phyloP scores from a whole-genome alignment of 2,888 invertebrate genomes.

The Carpatolechia fugitivella region DNA sequence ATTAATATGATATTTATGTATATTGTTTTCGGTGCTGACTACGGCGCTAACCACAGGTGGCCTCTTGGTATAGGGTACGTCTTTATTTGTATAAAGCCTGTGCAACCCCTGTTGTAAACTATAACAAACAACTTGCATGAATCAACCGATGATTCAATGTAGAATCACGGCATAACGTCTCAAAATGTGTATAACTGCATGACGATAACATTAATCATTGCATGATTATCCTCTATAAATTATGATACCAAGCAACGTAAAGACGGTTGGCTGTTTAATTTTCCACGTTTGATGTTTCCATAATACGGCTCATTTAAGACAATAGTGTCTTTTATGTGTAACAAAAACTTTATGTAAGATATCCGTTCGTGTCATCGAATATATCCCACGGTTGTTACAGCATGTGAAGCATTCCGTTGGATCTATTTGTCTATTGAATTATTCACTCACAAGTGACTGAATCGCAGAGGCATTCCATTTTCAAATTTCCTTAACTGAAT shows the following conservation, averaged over 20 bases:
- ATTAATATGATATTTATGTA: conserved; percentile 60
- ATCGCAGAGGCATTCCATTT: neutral
- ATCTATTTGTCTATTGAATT: no score
- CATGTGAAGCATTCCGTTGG: neutral
- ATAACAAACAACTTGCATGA: conserved; percentile 36
- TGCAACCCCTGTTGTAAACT: conserved; percentile 4
- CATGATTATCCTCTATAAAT: conserved; percentile 33
- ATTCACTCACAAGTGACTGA: no score
- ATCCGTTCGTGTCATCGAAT: neutral
- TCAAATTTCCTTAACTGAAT: neutral
- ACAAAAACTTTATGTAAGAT: neutral
- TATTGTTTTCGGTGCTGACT: conserved; percentile 77
- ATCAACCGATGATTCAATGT: conserved; percentile 35
- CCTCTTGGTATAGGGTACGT: conserved; percentile 96
- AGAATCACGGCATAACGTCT: conserved; percentile 12
- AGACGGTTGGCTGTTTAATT: conserved; percentile 25
- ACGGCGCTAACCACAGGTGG: conserved; percentile 83
- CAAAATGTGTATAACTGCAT: conserved; percentile 23
- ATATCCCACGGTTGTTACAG: conserved; percentile 1
- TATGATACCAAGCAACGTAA: conserved; percentile 23
- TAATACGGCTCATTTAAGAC: conserved; percentile 4
- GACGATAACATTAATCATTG: conserved; percentile 35
- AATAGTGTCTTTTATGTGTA: conserved; percentile 1
- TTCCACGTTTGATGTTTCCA: conserved; percentile 11
- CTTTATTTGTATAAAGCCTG: conserved; percentile 3